Evolutionary conservation across 2,888 invertebrate genomes (phyloP).

Genomic region (Helobdella robusta): DNA sequence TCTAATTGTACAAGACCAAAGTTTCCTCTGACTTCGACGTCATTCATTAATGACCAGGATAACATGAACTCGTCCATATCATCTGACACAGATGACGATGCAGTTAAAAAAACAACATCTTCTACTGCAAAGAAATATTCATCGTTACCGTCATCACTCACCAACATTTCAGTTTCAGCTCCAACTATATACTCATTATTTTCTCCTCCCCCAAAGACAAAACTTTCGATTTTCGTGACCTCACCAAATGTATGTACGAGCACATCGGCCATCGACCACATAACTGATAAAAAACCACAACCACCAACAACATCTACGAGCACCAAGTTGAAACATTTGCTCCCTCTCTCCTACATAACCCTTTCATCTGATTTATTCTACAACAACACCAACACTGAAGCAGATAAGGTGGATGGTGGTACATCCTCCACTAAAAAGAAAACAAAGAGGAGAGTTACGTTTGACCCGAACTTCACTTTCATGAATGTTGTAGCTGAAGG

Average conservation of each 20-base stretch:
- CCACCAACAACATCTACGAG: not conserved
- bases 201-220: conserved; percentile 13
- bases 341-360: conserved; percentile 11
- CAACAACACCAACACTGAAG: not conserved
- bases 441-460: conserved; percentile 15
- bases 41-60: too few relatives aligned
- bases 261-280: too few relatives aligned
- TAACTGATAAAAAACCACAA: not conserved
- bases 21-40: conserved; percentile 2
- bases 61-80: not conserved
- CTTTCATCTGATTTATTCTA: not conserved
- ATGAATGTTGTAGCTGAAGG: conserved; percentile 24
- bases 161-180: not conserved
- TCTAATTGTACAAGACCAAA: conserved; percentile 10
- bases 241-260: not conserved
- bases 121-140: too few relatives aligned
- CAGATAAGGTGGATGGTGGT: not conserved
- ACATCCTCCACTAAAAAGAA: not conserved
- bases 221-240: not conserved
- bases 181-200: conserved; percentile 4
- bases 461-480: conserved; percentile 19
- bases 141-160: not conserved
- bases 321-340: not conserved
- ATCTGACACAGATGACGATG: not conserved
- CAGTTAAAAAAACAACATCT: too few relatives aligned